A percentile compares a stretch with the other conserved stretches of the same genome.
These are phyloP conservation scores for Ammodytes dubius DNA, from an alignment of 2,113 vertebrate genomes.

Conservation along the genomic window DNA sequence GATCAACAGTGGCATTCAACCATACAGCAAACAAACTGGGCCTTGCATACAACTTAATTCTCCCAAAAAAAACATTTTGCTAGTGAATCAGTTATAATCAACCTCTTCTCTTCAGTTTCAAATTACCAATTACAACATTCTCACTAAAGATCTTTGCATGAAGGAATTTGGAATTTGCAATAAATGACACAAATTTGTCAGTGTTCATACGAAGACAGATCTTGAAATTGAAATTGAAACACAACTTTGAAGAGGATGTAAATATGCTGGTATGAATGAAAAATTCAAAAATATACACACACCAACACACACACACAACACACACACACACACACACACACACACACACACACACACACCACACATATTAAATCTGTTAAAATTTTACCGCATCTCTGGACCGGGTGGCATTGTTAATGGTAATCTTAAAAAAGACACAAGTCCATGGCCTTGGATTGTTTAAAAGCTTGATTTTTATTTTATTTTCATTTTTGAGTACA, in stretches of 20 bases:
- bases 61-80: background rate
- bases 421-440: too few relatives aligned
- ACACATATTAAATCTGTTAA: background rate
- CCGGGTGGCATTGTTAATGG: too few relatives aligned
- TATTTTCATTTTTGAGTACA: background rate
- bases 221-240: too few relatives aligned
- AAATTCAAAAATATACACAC: background rate
- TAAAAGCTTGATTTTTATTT: background rate
- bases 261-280: background rate
- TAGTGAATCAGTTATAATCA: background rate
- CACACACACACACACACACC: background rate
- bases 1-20: constrained; percentile 11
- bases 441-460: too few relatives aligned
- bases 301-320: background rate
- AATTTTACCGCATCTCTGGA: background rate
- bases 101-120: background rate
- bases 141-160: background rate
- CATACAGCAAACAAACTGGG: background rate
- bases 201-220: too few relatives aligned
- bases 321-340: background rate
- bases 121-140: background rate
- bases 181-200: background rate
- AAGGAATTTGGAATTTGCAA: background rate
- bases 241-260: too few relatives aligned
- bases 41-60: background rate